Base-by-base conservation (phyloP, 2,113 vertebrate genomes). In the Cephalopterus ornatus region DNA sequence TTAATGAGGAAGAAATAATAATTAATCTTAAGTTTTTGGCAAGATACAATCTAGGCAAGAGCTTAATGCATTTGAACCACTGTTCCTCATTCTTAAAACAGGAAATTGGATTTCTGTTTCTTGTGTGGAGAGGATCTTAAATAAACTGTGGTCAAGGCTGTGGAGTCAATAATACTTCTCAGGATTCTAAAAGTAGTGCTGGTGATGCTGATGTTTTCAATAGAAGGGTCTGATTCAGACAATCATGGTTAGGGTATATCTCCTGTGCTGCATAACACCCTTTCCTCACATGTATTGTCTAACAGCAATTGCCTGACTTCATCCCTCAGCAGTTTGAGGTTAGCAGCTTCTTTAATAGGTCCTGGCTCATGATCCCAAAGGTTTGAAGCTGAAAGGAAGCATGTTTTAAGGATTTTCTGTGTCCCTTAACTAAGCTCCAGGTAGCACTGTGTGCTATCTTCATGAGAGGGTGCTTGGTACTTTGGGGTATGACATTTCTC, bases 31-130 rank as follows among this genome's bases (percentile, higher is more conserved):
- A 74, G 21, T 53, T 93, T 92, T 71, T 91, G 68, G 90, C 86
- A 86, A 89, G 91, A 67, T 35, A 49, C 27, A 88, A 52, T 74
- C 50, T 88, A 77, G 42, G 50, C 42, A 88, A 92, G 55, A 88
- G 55, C 39, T 94, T 94, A 97, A 96, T 94, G 88, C 79, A 30
- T 94, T 94, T 95, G 71, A 95, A 97, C 75, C 75, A 58, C 72
- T 89, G 84, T 41, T 95, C 39, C 12, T 61, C 42, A 39, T 86
- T 80, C 72, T 92, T 80, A 72, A 68, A 95, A 95, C 59, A 93
- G 88, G 95, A 94, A 97, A 95, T 84, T 91, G 42, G 55, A 67
- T 91, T 91, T 95, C 88, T 95, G 23, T 75, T 92, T 81, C 59
- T 95, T 39, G 12, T 79, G 67, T 87, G 67, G 62, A 46, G 33